phyloP scores from a whole-genome alignment of 2,888 invertebrate species.

The Drosophila koepferae region DNA sequence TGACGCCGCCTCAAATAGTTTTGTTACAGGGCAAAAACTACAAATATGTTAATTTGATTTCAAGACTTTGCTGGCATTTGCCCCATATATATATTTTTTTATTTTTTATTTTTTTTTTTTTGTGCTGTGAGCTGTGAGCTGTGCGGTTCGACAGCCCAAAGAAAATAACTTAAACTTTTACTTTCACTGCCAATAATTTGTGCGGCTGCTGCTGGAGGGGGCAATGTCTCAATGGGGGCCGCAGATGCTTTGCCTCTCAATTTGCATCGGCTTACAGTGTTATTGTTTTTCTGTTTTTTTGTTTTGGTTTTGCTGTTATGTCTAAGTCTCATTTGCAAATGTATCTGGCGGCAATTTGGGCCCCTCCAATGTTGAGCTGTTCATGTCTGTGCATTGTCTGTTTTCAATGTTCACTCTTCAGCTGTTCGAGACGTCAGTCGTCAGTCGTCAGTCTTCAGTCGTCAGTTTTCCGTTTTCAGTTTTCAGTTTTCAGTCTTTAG shows the following conservation, averaged over 20 bases:
- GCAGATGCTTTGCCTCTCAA: constrained; percentile 54
- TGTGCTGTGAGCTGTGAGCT: constrained; percentile 48
- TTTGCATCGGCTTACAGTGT: constrained; percentile 63
- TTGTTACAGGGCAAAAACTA: constrained; percentile 22
- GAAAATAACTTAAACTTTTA: constrained; percentile 77
- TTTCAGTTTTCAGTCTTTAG: constrained; percentile 50
- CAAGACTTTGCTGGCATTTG: constrained; percentile 29
- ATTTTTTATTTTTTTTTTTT: background rate
- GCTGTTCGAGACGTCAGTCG: constrained; percentile 1
- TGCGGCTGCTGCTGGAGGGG: constrained; percentile 48
- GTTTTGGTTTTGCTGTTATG: constrained; percentile 35
- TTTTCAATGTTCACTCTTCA: constrained; percentile 17
- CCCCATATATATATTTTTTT: background rate
- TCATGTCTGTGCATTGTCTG: constrained; percentile 63
- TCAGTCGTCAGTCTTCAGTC: background rate
- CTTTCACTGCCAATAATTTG: constrained; percentile 84
- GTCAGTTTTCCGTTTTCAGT: constrained; percentile 21
- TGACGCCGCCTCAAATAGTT: constrained; percentile 37
- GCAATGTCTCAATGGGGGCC: constrained; percentile 37
- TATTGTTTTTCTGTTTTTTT: constrained; percentile 33
- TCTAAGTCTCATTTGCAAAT: constrained; percentile 71
- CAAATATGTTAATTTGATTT: constrained; percentile 58
- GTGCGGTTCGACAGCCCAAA: constrained; percentile 69
- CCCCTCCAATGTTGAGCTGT: constrained; percentile 1
- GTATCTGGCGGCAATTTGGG: constrained; percentile 74